Base-by-base conservation (phyloP, 2,113 vertebrate species). In the Hemicordylus capensis region DNA sequence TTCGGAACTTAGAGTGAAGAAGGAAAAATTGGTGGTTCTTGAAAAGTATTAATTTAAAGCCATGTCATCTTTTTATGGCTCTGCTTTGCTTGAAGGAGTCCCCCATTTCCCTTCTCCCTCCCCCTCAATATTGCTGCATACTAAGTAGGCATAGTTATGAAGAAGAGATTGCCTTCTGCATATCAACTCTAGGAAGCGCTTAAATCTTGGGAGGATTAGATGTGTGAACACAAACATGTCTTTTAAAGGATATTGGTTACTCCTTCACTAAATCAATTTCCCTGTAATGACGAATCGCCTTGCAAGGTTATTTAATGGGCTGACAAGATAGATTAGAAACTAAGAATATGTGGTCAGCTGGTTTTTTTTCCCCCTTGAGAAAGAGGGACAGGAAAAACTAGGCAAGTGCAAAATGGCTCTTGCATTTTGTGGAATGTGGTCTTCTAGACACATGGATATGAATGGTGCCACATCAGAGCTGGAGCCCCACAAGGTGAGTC, bases 11-110 rank as follows among this genome's bases (percentile, higher is more conserved):
- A 59, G 39, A 72, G 58, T 70, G 26, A 9, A 20, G 80, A 79
- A 3, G 19, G 4, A 66, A 20, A 48, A 48, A 67, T 72, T 9
- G 58, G 4, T 63, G 46, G 31, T 74, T 26, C 22, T 3, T 90
- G 79, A 84, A 22, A 88, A 46, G 10, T 83, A 83, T 73, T 79
- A 85, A 87, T 89, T 70, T 66, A 24, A 74, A 72, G 81, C 87
- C 59, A 6, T 66, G 44, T 66, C 72, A 83, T 39, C 72, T n/a
- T 67, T 84, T 84, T 76, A 86, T 58, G 80, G 22, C 78, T 28
- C 56, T 1, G 80, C 85, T 72, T 80, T 70, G 87, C 54, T 83
- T 59, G 10, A 85, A 22, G 87, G 78, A 20, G 70, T 80, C 12
- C n/a, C 81, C 78, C 80, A 76, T 58, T 79, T 37, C 66, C 17